Evolutionary conservation across 2,113 vertebrate genomes (phyloP), one percentile per base, ranked within the genome.

Genomic region (Mobula birostris): DNA sequence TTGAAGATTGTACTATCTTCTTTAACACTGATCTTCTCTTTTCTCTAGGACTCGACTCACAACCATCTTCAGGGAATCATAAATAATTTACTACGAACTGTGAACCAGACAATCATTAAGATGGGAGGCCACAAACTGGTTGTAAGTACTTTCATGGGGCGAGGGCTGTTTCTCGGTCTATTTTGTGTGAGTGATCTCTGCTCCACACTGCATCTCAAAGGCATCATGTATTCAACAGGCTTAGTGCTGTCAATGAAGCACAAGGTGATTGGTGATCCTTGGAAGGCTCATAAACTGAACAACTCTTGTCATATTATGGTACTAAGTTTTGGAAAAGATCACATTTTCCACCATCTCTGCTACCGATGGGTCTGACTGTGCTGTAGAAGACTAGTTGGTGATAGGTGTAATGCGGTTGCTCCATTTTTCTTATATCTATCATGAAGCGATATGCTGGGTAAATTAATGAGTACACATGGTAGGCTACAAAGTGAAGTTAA

Each of bases 61-160:
- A 95, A 98, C 68, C 98, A 99, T 70, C 97, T 98, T 95, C 98
- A 98, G 95, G 97, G 99, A 96, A 98, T 99, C 94, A 98, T 98
- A 96, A 96, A 97, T 14, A 98, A 98, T 95, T 96, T 99, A 92
- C 95, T 99, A 56, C 97, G 97, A 95, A 98, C 96, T 0, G 98
- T 99, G 95, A 99, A 98, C 97, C 95, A 94, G 94, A 98, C 97
- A 0, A 98, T 99, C 96, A 99, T 99, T 97, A 97, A 96, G 0
- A 98, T 99, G 98, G 98, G 98, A 94, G 98, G 98, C 61, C 98
- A 99, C 2, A 12, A 95, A 82, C 96, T 99, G 94, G 99, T 98
- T 77, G 99, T 99, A 95, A 99, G 99, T 99, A 80, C 27, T 80
- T 48, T 15, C 9, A 9, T 4, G 80, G 36, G 40, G 5, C 2